Percentiles rank a stretch among this genome's conserved stretches.
Evolutionary conservation across 2,888 invertebrate species (phyloP).

Genomic region (Cephus pygmeus): DNA sequence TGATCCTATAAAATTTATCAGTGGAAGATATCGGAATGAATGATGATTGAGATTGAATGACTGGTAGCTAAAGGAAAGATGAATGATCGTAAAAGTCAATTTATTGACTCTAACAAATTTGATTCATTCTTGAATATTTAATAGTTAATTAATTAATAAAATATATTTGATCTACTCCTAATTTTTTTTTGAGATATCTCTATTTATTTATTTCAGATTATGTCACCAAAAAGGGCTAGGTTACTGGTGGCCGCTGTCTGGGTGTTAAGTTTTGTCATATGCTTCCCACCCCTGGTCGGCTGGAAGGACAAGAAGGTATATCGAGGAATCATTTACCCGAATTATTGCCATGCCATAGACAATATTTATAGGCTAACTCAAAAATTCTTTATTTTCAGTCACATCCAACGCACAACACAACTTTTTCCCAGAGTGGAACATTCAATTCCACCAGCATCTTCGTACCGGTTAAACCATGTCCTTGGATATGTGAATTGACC

Average conservation of each 20-base stretch:
- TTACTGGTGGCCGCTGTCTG: conserved; percentile 91
- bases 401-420: conserved; percentile 45
- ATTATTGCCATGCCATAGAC: not conserved
- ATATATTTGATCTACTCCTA: not conserved
- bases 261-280: conserved; percentile 95
- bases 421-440: conserved; percentile 47
- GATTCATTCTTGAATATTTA: not conserved
- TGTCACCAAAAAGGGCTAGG: conserved; percentile 87
- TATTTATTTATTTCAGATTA: conserved; percentile 69
- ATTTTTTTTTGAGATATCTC: not conserved
- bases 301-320: conserved; percentile 85
- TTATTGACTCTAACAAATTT: not conserved
- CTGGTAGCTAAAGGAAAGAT: not conserved
- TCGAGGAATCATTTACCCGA: not conserved
- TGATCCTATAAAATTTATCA: not conserved
- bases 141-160: not conserved
- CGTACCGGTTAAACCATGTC: conserved; percentile 73
- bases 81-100: not conserved
- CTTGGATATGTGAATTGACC: conserved; percentile 91
- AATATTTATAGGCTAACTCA: not conserved
- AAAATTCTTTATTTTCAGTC: conserved; percentile 31
- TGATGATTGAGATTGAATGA: not conserved
- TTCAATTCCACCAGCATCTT: conserved; percentile 59
- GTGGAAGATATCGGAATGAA: not conserved
- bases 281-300: conserved; percentile 94